phyloP scores from a whole-genome alignment of 2,113 vertebrate genomes.

The Melospiza melodia region DNA sequence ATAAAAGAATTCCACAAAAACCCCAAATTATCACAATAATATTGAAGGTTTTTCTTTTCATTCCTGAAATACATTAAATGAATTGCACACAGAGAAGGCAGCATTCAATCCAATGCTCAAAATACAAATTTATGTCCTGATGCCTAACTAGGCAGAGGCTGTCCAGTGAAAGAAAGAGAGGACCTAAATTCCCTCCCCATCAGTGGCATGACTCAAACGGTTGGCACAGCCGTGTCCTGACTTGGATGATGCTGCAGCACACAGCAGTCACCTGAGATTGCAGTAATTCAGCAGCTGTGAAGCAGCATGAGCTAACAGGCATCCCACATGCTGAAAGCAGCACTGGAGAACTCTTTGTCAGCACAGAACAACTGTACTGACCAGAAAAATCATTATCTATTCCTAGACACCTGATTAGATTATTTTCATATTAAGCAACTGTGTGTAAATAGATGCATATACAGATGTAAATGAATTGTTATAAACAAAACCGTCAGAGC shows the following conservation, averaged over 20 bases:
- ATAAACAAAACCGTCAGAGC: background rate
- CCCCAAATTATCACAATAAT: background rate
- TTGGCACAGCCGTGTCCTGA: background rate
- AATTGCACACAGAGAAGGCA: background rate
- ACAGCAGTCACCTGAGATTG: background rate
- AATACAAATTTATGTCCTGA: background rate
- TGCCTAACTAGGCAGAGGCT: background rate
- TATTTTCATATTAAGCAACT: background rate
- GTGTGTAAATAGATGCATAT: background rate
- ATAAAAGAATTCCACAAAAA: background rate
- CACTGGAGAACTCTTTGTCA: background rate
- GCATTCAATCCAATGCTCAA: background rate
- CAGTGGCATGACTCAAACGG: background rate
- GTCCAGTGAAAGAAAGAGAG: background rate
- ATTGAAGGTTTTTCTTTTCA: background rate
- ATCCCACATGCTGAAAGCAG: background rate
- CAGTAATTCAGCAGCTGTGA: constrained; percentile 2
- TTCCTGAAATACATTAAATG: background rate
- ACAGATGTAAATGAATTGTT: background rate
- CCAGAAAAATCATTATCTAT: background rate
- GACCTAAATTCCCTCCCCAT: background rate
- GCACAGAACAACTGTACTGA: background rate
- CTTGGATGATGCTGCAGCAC: background rate
- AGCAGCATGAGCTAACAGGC: background rate
- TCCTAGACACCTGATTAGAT: background rate